Conservation (phyloP, 2,797 vertebrate genomes). For the Leontopithecus rosalia region DNA sequence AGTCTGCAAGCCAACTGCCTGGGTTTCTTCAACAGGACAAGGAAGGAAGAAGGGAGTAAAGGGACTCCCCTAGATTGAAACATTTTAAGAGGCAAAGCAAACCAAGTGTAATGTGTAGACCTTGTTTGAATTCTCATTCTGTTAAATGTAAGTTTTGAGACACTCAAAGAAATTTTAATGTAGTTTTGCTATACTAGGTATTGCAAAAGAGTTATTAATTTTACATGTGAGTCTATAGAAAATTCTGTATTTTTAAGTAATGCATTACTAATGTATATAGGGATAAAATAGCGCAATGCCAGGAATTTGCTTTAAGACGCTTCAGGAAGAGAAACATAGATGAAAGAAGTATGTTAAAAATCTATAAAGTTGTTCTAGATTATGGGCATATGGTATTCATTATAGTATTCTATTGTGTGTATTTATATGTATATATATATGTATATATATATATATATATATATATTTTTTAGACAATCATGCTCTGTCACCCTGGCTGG, state of each 20-base stretch:
- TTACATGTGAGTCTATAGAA: constrained; percentile 7
- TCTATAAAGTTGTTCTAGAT: background rate
- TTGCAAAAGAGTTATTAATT: background rate
- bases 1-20: background rate
- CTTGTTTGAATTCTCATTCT: constrained; percentile 28
- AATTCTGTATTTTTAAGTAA: constrained; percentile 24
- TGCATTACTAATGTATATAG: background rate
- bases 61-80: background rate
- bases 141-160: constrained; percentile 28
- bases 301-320: background rate
- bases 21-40: background rate
- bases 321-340: background rate
- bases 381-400: background rate
- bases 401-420: background rate
- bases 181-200: background rate
- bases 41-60: background rate
- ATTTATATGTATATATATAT: background rate
- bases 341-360: constrained; percentile 18
- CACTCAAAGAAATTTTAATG: background rate
- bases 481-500: too few species aligned
- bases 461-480: too few species aligned
- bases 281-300: background rate
- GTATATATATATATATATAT: too few species aligned
- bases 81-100: background rate
- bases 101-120: background rate